These are phyloP conservation scores for Chloromyia formosa DNA, from an alignment of 2,888 invertebrate species.

Conservation along the genomic window DNA sequence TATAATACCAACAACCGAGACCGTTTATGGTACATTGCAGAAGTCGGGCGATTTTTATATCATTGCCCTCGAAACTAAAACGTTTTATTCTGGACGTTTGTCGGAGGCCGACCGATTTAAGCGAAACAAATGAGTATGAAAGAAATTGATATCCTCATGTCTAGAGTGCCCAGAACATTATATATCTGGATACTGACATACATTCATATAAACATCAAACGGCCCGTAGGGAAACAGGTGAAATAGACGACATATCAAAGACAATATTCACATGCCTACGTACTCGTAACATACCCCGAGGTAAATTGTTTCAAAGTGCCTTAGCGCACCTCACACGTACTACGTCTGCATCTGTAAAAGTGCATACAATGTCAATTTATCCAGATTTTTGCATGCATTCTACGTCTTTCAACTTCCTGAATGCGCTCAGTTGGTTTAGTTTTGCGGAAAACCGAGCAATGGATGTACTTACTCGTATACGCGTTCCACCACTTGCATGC, in stretches of 20 bases:
- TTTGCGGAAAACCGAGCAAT: conserved; percentile 36
- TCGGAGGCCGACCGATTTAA: too few relatives aligned
- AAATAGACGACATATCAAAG: neutral
- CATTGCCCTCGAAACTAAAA: conserved; percentile 18
- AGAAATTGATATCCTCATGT: too few relatives aligned
- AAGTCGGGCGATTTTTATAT: neutral
- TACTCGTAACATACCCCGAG: too few relatives aligned
- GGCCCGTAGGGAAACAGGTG: conserved; percentile 5
- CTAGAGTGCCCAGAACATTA: neutral
- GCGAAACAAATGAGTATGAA: too few relatives aligned
- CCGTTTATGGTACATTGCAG: conserved; percentile 11
- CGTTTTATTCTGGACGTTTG: neutral
- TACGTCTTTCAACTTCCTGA: neutral
- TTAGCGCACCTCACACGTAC: conserved; percentile 24
- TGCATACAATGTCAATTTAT: conserved; percentile 1
- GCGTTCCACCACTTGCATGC: conserved; percentile 38
- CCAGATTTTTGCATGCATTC: neutral
- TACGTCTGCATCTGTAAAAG: neutral
- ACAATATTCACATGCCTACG: too few relatives aligned
- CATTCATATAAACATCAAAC: neutral
- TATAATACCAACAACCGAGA: conserved; percentile 14
- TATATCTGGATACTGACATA: neutral
- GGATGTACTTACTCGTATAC: conserved; percentile 11
- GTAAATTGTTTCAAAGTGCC: conserved; percentile 39
- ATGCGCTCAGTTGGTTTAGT: neutral